Base-by-base conservation (phyloP, 2,888 invertebrate species). In the Hemistola chrysoprasaria region DNA sequence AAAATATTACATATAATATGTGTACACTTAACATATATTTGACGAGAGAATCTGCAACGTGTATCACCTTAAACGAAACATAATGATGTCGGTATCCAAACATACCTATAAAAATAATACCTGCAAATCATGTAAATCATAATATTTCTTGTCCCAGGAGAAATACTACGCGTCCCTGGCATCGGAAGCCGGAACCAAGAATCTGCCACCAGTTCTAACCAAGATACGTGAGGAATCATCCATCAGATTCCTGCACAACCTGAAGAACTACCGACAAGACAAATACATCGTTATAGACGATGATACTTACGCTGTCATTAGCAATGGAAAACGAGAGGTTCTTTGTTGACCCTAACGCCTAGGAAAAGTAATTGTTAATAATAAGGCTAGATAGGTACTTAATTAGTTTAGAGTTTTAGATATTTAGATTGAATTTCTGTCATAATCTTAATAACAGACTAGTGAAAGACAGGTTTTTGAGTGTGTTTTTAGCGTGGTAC, bases 161-260 rank as follows among this genome's bases (percentile, higher is more conserved):
- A 78, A 78, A 25, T 95, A 95, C 68, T 94, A 94, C 73, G 90
- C 92, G 6, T 92, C 93, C 8, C 72, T 95, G 10, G 92, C 94
- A 0, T 66, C 78, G 0, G 90, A 92, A 47, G 93, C 93, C 0
- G 82, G 86, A n/a, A 89, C 93, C 6, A 73, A 83, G 10, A 90
- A 90, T 1, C 78, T 95, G 1, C 93, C 93, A 0, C 90, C 91
- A 0, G 94, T 94, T 1, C 85, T 95, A 27, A 91, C 93, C 5
- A 92, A 92, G 60, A 88, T 95, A 16, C 90, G 94, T 32, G 92
- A 93, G 44, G 90, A 92, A 53, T 93, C 93, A 57, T 91, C 92
- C 2, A 78, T 71, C 23, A 66, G 91, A 3, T 92, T 92, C 68
- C 83, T 92, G 6, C 91, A 92, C 63, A 92, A 94, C 72, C 74